A percentile compares a stretch with the other conserved stretches of the same genome.
Evolutionary conservation across 2,888 invertebrate genomes (phyloP).

Genomic region (Hydriomena furcata): DNA sequence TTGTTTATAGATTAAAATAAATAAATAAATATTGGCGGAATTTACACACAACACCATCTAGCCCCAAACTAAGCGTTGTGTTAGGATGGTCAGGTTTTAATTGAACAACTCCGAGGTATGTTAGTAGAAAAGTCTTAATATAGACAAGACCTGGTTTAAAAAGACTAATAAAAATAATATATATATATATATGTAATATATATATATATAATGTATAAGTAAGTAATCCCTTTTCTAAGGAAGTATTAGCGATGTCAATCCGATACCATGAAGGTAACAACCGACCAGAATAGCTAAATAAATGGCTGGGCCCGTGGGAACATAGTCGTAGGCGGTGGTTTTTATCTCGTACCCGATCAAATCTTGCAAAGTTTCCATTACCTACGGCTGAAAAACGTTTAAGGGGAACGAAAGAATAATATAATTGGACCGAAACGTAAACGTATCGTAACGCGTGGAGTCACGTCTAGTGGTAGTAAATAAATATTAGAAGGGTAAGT

Average conservation of each 20-base stretch:
- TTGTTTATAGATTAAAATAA: too few species aligned
- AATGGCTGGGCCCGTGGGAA: constrained; percentile 37
- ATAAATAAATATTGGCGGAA: too few species aligned
- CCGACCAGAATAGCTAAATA: constrained; percentile 35
- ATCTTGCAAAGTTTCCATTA: constrained; percentile 41
- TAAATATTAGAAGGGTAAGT: constrained; percentile 28
- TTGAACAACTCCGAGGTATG: too few species aligned
- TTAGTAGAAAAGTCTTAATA: too few species aligned
- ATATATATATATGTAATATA: too few species aligned
- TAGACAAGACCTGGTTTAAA: too few species aligned
- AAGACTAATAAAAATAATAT: too few species aligned
- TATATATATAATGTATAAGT: too few species aligned
- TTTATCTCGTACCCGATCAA: constrained; percentile 39
- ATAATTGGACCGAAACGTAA: constrained; percentile 36
- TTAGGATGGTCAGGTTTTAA: too few species aligned
- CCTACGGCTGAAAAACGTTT: constrained; percentile 39
- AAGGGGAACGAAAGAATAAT: constrained; percentile 38
- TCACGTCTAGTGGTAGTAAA: constrained; percentile 40
- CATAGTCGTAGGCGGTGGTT: constrained; percentile 34
- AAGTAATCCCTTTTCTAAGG: background rate
- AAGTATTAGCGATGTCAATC: constrained; percentile 19
- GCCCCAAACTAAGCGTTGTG: too few species aligned
- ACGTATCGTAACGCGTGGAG: constrained; percentile 32
- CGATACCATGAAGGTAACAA: constrained; percentile 29
- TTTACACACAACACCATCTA: too few species aligned